Evolutionary conservation across 1,140 invertebrate species (phyloP).

Genomic region (Gonioctena quinquepunctata): DNA sequence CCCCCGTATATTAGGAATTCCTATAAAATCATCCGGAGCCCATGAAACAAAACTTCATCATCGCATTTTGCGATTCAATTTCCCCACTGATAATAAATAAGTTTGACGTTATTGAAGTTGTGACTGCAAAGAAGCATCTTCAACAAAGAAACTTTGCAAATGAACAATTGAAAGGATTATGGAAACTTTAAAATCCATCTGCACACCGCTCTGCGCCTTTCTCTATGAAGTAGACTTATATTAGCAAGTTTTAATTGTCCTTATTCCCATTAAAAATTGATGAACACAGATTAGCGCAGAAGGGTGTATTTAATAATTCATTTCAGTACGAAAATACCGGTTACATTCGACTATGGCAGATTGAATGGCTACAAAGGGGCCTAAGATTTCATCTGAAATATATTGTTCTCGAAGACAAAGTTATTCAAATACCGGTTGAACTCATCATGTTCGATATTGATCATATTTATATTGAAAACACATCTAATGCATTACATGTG

Average conservation of each 20-base stretch:
- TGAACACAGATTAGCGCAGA: constrained; percentile 46
- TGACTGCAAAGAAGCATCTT: constrained; percentile 24
- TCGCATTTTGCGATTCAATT: no score
- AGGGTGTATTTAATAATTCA: constrained; percentile 43
- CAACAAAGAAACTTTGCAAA: constrained; percentile 38
- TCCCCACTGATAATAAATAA: constrained; percentile 15
- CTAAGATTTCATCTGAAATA: no score
- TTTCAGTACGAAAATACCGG: background rate
- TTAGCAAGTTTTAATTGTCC: constrained; percentile 51
- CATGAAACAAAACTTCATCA: no score
- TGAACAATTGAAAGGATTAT: constrained; percentile 47
- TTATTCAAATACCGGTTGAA: no score
- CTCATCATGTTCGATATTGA: no score
- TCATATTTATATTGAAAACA: no score
- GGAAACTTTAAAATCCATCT: constrained; percentile 33
- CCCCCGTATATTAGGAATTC: no score
- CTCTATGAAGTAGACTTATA: constrained; percentile 43
- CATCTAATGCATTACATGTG: no score
- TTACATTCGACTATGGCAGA: background rate
- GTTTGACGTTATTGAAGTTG: constrained; percentile 9
- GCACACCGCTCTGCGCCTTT: constrained; percentile 21
- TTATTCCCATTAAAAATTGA: constrained; percentile 50
- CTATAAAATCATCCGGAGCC: no score
- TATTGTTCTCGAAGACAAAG: no score
- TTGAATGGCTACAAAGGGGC: background rate